Base-by-base conservation (phyloP, 2,888 invertebrate species). In the Liopterus haemorrhoidalis region DNA sequence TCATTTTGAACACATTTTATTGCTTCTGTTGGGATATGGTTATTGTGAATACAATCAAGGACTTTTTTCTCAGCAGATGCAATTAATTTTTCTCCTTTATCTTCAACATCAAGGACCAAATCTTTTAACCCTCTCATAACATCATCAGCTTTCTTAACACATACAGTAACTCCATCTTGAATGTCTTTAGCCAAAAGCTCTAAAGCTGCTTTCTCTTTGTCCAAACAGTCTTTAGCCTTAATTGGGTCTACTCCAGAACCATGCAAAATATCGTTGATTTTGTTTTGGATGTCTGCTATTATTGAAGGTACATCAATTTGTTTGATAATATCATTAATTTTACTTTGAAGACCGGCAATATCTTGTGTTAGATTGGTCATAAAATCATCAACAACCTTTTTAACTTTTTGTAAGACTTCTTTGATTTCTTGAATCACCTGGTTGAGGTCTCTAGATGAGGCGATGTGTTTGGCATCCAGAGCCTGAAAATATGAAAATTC, bases 261-360 rank as follows among this genome's bases (percentile, higher is more conserved):
- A 5, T n/a, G 22, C 4, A 41, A n/a, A 32, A 45, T 45, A 5
- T 24, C 16, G 8, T 45, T 27, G 33, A 39, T 45, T 8, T 33
- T 20, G 2, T 21, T 25, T 25, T 38, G 18, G 8, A 45, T 39
- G 5, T 20, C 25, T 12, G 12, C 15, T 25, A 45, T 15, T 12
- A 39, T 20, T 14, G 25, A 19, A 5, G 8, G n/a, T 5, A 39
- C 14, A 16, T 45, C 39, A 19, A 45, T 32, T 4, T 25, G 32
- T 11, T 19, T 28, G 18, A 45, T 27, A 14, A 39, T 39, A 24
- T 39, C 39, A 11, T 16, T n/a, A 27, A 45, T 45, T n/a, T 38
- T 45, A 14, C 32, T 15, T 6, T 33, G 8, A 11, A 39, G 19
- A 15, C 33, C 21, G 8, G 12, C 9, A 11, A 45, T 24, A 2